phyloP scores from a whole-genome alignment of 2,113 vertebrate species.

The Notarius quadriscutis region DNA sequence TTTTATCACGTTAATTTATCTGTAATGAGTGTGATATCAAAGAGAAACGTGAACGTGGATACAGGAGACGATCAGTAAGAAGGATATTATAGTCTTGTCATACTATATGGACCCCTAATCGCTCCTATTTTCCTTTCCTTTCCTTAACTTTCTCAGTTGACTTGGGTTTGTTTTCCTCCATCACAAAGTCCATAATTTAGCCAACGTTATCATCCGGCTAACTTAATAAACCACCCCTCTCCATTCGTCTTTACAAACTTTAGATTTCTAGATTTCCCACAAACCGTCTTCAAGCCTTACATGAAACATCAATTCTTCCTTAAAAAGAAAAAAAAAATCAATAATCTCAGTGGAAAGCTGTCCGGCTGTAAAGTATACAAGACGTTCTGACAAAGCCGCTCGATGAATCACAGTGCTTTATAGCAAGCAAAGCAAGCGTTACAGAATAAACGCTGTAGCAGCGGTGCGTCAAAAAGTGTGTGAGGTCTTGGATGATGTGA shows the following conservation, averaged over 20 bases:
- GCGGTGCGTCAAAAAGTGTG: slow-evolving; percentile 6
- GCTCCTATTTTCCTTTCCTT: background rate
- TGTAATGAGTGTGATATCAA: too few relatives aligned
- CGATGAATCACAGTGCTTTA: background rate
- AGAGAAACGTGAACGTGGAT: too few relatives aligned
- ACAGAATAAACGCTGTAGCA: background rate
- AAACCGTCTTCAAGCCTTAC: background rate
- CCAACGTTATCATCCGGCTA: background rate
- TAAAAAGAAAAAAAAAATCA: background rate
- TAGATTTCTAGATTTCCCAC: background rate
- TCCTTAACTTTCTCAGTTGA: background rate
- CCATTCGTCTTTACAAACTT: background rate
- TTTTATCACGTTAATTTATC: too few relatives aligned
- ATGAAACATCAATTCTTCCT: background rate
- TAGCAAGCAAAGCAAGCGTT: background rate
- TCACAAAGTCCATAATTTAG: background rate
- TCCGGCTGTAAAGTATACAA: background rate
- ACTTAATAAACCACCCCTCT: background rate
- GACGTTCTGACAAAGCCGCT: background rate
- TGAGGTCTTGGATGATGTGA: slow-evolving; percentile 48
- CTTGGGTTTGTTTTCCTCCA: background rate
- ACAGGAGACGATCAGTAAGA: background rate
- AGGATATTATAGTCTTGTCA: background rate
- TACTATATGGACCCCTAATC: background rate
- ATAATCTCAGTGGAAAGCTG: background rate